Evolutionary conservation across 2,888 invertebrate genomes (phyloP).

Genomic region (Hemistola chrysoprasaria): DNA sequence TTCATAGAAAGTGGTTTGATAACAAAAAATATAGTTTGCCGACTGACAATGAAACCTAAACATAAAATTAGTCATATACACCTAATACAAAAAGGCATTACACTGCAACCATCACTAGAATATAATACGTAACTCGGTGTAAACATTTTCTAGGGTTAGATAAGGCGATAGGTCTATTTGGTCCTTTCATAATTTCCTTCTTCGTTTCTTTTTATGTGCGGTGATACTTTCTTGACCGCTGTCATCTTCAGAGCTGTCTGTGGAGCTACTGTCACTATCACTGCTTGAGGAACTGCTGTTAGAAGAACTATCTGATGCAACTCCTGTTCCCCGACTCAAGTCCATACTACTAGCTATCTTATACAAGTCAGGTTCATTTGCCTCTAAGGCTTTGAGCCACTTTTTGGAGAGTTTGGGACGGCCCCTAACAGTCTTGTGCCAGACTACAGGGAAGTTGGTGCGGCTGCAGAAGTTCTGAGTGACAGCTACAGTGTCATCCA

Average conservation of each 20-base stretch:
- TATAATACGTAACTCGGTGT: conserved; percentile 40
- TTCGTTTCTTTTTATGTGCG: conserved; percentile 91
- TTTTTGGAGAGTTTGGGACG: conserved; percentile 97
- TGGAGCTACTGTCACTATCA: conserved; percentile 81
- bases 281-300: conserved; percentile 91
- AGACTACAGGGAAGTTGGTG: conserved; percentile 98
- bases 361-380: conserved; percentile 90
- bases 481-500: conserved; percentile 97
- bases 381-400: conserved; percentile 88
- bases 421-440: conserved; percentile 98
- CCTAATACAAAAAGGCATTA: conserved; percentile 65
- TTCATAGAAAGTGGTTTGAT: conserved; percentile 42
- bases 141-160: conserved; percentile 33
- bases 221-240: conserved; percentile 95
- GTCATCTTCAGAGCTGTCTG: conserved; percentile 84
- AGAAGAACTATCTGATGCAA: conserved; percentile 97
- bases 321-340: conserved; percentile 91
- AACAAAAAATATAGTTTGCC: conserved; percentile 50
- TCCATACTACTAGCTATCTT: conserved; percentile 92
- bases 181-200: conserved; percentile 76
- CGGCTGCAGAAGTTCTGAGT: conserved; percentile 99
- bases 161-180: conserved; percentile 48
- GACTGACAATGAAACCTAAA: conserved; percentile 49
- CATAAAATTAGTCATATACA: conserved; percentile 41
- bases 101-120: conserved; percentile 41